These are phyloP conservation scores for Motacilla alba DNA, from an alignment of 2,113 vertebrate species.

Conservation along the genomic window DNA sequence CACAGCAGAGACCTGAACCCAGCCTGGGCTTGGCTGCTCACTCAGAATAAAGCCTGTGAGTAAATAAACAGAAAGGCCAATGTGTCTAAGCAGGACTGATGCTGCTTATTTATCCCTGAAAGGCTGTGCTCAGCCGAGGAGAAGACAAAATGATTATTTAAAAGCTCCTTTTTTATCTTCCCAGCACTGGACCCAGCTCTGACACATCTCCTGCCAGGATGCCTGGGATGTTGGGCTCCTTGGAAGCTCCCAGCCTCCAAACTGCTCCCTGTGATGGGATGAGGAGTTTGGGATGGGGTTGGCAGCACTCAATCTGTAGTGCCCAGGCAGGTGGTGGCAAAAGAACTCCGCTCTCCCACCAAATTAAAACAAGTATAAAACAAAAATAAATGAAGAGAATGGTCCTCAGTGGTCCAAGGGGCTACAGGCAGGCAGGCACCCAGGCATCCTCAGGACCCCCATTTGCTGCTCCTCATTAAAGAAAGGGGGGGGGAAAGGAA, in stretches of 20 bases:
- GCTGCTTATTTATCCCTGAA: slow-evolving; percentile 44
- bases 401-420: rapidly evolving
- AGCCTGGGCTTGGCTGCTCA: background rate
- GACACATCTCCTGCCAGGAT: background rate
- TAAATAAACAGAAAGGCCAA: slow-evolving; percentile 27
- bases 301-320: background rate
- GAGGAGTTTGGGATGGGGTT: rapidly evolving
- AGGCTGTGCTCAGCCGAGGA: slow-evolving; percentile 6
- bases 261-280: rapidly evolving
- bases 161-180: slow-evolving; percentile 62
- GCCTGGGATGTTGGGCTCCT: background rate
- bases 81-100: slow-evolving; percentile 32
- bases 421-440: background rate
- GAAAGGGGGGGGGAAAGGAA: background rate
- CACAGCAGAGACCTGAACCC: background rate
- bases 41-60: background rate
- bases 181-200: background rate
- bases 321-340: background rate
- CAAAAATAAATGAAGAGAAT: background rate
- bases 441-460: background rate
- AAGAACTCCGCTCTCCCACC: background rate
- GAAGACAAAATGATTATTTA: slow-evolving; percentile 69
- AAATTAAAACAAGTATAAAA: background rate
- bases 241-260: background rate
- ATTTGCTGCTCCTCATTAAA: background rate